Conservation (phyloP, 2,888 invertebrate genomes). For the Plagiodera versicolora region DNA sequence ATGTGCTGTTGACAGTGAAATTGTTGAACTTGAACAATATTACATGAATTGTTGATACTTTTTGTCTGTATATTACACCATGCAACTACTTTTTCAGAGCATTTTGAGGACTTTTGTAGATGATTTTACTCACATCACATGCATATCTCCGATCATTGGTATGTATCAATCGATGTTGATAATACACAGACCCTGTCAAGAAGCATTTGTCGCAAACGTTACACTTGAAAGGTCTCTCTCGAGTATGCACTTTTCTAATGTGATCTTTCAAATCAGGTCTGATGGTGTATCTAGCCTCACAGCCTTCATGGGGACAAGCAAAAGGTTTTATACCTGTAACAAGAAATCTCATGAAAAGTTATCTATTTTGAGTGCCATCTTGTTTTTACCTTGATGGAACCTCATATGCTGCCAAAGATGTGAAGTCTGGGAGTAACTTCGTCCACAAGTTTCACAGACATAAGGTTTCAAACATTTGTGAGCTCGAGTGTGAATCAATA, state of each 20-base stretch:
- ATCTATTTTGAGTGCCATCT: neutral
- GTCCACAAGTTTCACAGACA: constrained; percentile 65
- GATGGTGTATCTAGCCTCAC: constrained; percentile 64
- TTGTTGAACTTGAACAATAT: too few relatives aligned
- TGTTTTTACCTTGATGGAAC: constrained; percentile 61
- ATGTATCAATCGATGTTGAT: constrained; percentile 65
- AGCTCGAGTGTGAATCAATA: constrained; percentile 52
- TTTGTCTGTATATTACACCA: too few relatives aligned
- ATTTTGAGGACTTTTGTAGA: too few relatives aligned
- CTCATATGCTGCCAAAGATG: constrained; percentile 68
- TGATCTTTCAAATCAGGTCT: constrained; percentile 66
- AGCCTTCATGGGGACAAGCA: constrained; percentile 62
- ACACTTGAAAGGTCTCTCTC: constrained; percentile 66
- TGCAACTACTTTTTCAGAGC: too few relatives aligned
- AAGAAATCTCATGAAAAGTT: neutral
- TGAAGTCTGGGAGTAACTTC: constrained; percentile 64
- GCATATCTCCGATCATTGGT: constrained; percentile 66
- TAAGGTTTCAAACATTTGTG: constrained; percentile 57
- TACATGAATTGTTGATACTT: too few relatives aligned
- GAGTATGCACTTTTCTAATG: constrained; percentile 65
- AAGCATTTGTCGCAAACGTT: constrained; percentile 64
- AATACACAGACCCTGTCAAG: constrained; percentile 65
- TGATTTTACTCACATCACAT: constrained; percentile 60
- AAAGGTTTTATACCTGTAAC: constrained; percentile 63
- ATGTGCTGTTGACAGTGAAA: too few relatives aligned